Conservation (phyloP, 2,113 vertebrate genomes). For the Laterallus jamaicensis region DNA sequence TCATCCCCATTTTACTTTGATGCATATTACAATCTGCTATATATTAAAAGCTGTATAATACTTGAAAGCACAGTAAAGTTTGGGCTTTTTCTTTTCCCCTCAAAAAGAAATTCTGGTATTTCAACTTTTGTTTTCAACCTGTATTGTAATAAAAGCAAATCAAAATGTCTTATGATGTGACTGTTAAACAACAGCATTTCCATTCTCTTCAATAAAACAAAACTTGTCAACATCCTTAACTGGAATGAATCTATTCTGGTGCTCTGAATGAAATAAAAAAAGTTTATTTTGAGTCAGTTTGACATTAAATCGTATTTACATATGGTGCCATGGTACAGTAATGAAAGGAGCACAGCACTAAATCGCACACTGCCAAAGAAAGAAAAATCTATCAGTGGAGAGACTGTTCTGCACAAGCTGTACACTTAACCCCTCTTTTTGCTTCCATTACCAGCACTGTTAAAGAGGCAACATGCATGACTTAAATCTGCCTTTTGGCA, state of each 20-base stretch:
- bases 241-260: background rate
- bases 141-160: background rate
- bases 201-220: background rate
- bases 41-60: slow-evolving; percentile 1
- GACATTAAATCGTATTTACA: background rate
- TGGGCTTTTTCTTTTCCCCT: rapidly evolving
- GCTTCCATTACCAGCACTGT: background rate
- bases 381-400: background rate
- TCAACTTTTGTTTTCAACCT: background rate
- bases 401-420: background rate
- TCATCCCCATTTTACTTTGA: slow-evolving; percentile 12
- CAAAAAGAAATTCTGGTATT: background rate
- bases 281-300: background rate
- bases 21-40: slow-evolving; percentile 29
- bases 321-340: background rate
- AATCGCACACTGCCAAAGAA: background rate
- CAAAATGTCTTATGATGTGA: background rate
- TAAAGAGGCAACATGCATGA: background rate
- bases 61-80: background rate
- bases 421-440: background rate
- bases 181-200: background rate
- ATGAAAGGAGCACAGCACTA: background rate
- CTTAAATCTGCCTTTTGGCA: background rate
- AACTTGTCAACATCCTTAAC: background rate
- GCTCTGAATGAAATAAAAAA: background rate